These are phyloP conservation scores for Meliscaeva auricollis DNA, from an alignment of 2,888 invertebrate genomes.

Conservation along the genomic window DNA sequence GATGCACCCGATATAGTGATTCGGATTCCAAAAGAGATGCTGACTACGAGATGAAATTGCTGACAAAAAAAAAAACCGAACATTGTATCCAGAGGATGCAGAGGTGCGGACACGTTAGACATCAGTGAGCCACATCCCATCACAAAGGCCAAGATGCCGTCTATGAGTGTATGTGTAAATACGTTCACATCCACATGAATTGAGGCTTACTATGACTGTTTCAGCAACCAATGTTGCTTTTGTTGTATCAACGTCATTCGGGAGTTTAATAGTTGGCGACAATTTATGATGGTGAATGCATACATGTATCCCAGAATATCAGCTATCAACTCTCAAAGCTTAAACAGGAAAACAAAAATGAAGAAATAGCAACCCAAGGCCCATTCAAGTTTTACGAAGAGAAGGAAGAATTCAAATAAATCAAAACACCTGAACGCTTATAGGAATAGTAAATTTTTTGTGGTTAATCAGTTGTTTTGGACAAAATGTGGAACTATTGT, in stretches of 20 bases:
- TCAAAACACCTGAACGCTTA: too few species aligned
- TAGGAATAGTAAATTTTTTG: too few species aligned
- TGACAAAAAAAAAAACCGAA: conserved; percentile 18
- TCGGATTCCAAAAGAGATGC: conserved; percentile 61
- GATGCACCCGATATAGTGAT: conserved; percentile 73
- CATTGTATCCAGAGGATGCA: conserved; percentile 12
- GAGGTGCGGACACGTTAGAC: conserved; percentile 65
- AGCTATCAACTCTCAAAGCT: too few species aligned
- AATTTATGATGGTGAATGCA: conserved; percentile 51
- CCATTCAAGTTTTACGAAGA: too few species aligned
- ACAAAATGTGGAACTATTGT: too few species aligned
- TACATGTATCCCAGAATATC: too few species aligned
- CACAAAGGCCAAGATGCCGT: conserved; percentile 56
- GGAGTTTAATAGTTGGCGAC: conserved; percentile 61
- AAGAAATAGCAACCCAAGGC: too few species aligned
- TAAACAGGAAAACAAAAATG: too few species aligned
- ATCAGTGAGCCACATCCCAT: conserved; percentile 59
- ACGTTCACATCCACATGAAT: neutral
- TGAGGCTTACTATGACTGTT: too few species aligned
- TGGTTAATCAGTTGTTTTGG: too few species aligned
- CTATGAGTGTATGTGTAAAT: neutral
- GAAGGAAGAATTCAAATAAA: too few species aligned
- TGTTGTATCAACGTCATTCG: conserved; percentile 8
- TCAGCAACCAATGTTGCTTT: conserved; percentile 1
- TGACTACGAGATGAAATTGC: conserved; percentile 65